Conservation (phyloP, 2,888 invertebrate genomes). For the Galeopsomyia nigrocyanea region DNA sequence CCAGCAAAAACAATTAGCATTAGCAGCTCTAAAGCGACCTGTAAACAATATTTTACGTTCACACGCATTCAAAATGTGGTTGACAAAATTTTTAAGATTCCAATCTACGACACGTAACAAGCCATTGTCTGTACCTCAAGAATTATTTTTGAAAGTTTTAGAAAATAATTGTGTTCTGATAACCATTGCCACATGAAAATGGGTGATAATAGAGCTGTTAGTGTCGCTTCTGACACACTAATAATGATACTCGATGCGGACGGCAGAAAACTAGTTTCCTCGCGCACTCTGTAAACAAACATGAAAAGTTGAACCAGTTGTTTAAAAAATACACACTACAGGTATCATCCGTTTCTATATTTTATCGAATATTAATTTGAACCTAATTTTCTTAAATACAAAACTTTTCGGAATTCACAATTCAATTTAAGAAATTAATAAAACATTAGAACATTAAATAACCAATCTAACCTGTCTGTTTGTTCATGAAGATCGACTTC, state of each 20-base stretch:
- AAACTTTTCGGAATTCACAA: too few relatives aligned
- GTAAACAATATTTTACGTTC: slow-evolving; percentile 4
- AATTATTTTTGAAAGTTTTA: slow-evolving; percentile 51
- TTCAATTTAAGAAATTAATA: too few relatives aligned
- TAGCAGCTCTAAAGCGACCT: slow-evolving; percentile 56
- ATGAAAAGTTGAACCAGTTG: neutral
- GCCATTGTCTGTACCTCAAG: slow-evolving; percentile 51
- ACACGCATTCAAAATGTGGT: slow-evolving; percentile 6
- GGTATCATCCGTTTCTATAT: neutral
- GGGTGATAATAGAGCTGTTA: slow-evolving; percentile 48
- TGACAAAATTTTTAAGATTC: neutral
- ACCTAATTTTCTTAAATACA: too few relatives aligned
- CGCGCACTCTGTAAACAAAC: slow-evolving; percentile 21
- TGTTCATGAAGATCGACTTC: slow-evolving; percentile 12
- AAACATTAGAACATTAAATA: too few relatives aligned
- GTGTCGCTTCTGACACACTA: slow-evolving; percentile 47
- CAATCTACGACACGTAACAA: neutral
- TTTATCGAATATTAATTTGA: neutral
- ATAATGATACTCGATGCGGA: slow-evolving; percentile 46
- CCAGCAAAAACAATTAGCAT: slow-evolving; percentile 58
- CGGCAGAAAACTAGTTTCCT: slow-evolving; percentile 12
- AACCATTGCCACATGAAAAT: slow-evolving; percentile 52
- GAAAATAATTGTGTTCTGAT: slow-evolving; percentile 51
- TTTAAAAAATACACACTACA: neutral
- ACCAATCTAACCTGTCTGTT: slow-evolving; percentile 31